These are phyloP conservation scores for Idaea aversata DNA, from an alignment of 2,888 invertebrate genomes.

Conservation along the genomic window DNA sequence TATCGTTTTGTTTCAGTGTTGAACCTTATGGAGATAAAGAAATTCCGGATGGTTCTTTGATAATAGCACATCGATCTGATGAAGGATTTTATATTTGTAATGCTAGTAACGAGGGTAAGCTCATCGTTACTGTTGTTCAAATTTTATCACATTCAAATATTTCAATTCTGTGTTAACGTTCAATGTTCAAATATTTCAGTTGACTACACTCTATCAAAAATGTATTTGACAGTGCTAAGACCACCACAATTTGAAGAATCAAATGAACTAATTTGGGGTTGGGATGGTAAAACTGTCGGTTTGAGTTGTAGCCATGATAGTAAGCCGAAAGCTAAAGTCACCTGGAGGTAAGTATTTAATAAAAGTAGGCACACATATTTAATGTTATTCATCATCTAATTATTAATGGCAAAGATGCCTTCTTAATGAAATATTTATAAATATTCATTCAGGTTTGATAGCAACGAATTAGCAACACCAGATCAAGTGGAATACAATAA, in stretches of 20 bases:
- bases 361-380: background rate
- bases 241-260: constrained; percentile 49
- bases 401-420: no score
- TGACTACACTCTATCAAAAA: constrained; percentile 32
- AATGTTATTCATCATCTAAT: no score
- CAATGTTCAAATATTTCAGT: constrained; percentile 35
- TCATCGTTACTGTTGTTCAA: background rate
- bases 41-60: constrained; percentile 40
- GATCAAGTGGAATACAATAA: constrained; percentile 41
- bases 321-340: constrained; percentile 51
- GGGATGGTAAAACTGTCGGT: constrained; percentile 52
- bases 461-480: constrained; percentile 34
- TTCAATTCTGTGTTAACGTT: background rate
- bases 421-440: constrained; percentile 3
- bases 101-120: constrained; percentile 59
- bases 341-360: constrained; percentile 55
- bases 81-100: constrained; percentile 59
- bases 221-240: constrained; percentile 53
- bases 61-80: constrained; percentile 39
- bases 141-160: constrained; percentile 2
- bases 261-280: constrained; percentile 53
- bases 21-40: constrained; percentile 35
- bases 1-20: constrained; percentile 23
- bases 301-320: constrained; percentile 57
- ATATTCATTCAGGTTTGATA: constrained; percentile 37